These are phyloP conservation scores for Byasa hedistus DNA, from an alignment of 2,888 invertebrate genomes.

Conservation along the genomic window DNA sequence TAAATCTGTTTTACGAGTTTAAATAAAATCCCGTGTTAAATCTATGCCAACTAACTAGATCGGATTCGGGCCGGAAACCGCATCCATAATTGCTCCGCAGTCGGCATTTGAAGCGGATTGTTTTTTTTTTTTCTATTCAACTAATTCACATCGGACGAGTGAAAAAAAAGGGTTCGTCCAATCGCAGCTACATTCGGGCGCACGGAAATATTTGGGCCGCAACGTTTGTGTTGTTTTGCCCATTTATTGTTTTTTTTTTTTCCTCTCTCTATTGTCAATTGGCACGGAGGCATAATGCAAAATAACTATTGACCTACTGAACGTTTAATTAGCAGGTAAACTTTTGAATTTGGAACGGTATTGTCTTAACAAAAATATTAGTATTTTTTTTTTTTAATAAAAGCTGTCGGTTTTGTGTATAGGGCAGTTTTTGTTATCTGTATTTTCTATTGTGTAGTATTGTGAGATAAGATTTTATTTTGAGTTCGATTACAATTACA, in stretches of 20 bases:
- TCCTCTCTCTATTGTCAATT: slow-evolving; percentile 13
- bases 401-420: no score
- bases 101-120: slow-evolving; percentile 14
- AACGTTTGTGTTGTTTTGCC: slow-evolving; percentile 27
- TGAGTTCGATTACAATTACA: no score
- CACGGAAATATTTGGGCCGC: slow-evolving; percentile 28
- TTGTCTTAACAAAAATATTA: slow-evolving; percentile 1
- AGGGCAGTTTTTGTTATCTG: no score
- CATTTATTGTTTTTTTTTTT: slow-evolving; percentile 22
- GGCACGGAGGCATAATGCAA: slow-evolving; percentile 16
- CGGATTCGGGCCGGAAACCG: slow-evolving; percentile 3
- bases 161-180: slow-evolving; percentile 27
- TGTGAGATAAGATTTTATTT: no score
- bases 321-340: slow-evolving; percentile 21
- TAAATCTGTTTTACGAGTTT: no score
- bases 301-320: slow-evolving; percentile 27
- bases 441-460: no score
- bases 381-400: no score
- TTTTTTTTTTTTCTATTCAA: slow-evolving; percentile 14
- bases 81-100: slow-evolving; percentile 12
- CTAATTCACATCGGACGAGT: slow-evolving; percentile 26
- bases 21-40: no score
- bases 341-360: slow-evolving; percentile 13
- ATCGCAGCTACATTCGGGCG: slow-evolving; percentile 27
- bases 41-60: no score